These are phyloP conservation scores for Aegithalos caudatus DNA, from an alignment of 2,113 vertebrate species.

Conservation along the genomic window DNA sequence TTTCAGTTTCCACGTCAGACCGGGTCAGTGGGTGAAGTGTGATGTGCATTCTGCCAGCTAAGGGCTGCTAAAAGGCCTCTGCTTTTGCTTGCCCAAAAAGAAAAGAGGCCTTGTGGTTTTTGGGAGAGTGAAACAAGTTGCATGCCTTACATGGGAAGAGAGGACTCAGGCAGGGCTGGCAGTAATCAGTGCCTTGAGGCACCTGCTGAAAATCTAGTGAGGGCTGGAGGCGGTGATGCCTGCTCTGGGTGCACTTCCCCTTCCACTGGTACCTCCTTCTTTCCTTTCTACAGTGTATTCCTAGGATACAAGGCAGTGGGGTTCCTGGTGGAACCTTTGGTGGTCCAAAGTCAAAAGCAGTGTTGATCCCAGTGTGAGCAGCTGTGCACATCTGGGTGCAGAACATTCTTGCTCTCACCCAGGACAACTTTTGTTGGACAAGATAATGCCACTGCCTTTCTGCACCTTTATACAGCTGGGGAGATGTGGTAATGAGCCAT, in stretches of 20 bases:
- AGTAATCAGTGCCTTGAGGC: not conserved
- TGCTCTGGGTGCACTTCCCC: accelerated
- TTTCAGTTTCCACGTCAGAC: not conserved
- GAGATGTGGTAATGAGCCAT: not conserved
- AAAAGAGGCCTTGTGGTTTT: not conserved
- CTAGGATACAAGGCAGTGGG: no score
- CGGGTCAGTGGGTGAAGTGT: not conserved
- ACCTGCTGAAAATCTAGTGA: not conserved
- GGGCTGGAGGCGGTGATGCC: not conserved
- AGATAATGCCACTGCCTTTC: not conserved
- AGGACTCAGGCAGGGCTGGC: not conserved
- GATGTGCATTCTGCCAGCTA: not conserved
- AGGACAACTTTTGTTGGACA: not conserved
- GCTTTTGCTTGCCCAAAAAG: not conserved
- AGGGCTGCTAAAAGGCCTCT: not conserved
- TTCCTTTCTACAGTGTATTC: not conserved
- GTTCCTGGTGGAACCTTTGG: not conserved
- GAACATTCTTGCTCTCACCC: not conserved
- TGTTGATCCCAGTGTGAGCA: not conserved
- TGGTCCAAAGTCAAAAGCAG: no score
- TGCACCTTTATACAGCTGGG: not conserved
- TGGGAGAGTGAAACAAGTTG: not conserved
- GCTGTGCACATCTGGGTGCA: not conserved
- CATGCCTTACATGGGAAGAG: not conserved
- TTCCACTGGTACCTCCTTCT: not conserved